phyloP scores from a whole-genome alignment of 1,140 invertebrate species.

The Panagrolaimus sp. region DNA sequence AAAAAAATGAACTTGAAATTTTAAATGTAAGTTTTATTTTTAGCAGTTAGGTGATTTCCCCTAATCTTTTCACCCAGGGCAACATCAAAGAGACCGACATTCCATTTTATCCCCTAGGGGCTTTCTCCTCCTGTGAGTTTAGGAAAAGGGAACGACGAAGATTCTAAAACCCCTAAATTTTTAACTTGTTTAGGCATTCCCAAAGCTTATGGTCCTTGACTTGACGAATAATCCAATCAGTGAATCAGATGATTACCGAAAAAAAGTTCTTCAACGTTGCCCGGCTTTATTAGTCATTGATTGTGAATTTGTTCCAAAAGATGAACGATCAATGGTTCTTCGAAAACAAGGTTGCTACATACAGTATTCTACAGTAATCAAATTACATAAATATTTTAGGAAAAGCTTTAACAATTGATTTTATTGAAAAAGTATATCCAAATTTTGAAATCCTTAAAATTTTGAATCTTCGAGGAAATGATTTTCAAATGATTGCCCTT shows the following conservation, averaged over 20 bases:
- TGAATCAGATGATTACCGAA: conserved; percentile 29
- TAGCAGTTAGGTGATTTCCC: too few species aligned
- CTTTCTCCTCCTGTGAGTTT: too few species aligned
- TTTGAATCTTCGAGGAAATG: conserved; percentile 20
- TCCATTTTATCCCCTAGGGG: too few species aligned
- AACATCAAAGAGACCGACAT: too few species aligned
- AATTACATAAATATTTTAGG: conserved; percentile 17
- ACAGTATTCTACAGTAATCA: neutral
- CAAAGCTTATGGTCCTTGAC: conserved; percentile 30
- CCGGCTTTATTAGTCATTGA: conserved; percentile 24
- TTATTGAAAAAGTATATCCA: conserved; percentile 29
- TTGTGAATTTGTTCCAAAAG: conserved; percentile 33
- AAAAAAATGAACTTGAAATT: conserved; percentile 38
- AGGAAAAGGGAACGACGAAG: too few species aligned
- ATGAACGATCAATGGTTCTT: conserved; percentile 24
- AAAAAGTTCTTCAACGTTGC: conserved; percentile 24
- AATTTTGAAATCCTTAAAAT: conserved; percentile 12
- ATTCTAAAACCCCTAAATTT: neutral
- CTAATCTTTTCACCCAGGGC: too few species aligned
- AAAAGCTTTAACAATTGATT: conserved; percentile 39
- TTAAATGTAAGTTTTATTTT: conserved; percentile 18
- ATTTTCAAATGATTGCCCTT: conserved; percentile 41
- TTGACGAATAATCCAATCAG: conserved; percentile 30
- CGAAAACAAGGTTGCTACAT: conserved; percentile 24
- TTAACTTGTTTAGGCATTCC: conserved; percentile 30